Base-by-base conservation (phyloP, 1,140 invertebrate genomes). In the Matsumurasca onukii region DNA sequence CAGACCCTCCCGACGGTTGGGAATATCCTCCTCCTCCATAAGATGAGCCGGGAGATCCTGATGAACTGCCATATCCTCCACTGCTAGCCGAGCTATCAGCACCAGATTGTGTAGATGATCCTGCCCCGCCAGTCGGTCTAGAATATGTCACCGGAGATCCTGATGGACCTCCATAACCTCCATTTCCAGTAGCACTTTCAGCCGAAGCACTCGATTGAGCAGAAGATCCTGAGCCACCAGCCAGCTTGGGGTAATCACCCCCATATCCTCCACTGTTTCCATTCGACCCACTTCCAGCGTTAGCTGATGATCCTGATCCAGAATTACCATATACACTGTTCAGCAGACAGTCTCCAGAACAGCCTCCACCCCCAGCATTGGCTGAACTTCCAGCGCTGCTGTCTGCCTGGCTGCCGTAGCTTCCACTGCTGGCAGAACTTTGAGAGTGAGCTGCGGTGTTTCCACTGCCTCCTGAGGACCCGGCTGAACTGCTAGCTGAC, bases 361-460 rank as follows among this genome's bases (percentile, higher is more conserved):
- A n/a, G n/a, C n/a, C n/a, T 45, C 49, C 49, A 20, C 17, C 17
- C 9, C 67, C 31, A 63, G 25, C 57, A 61, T 30, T 57, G 3
- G 49, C 68, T 17, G 39, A 48, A 69, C 68, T 65, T 65, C n/a
- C 22, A 62, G 52, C 45, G 17, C 15, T 62, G 30, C 24, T 55
- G 48, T 34, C 39, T 25, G 30, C 20, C 30, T 55, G 49, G 27
- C 39, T 45, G 9, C 39, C 39, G 15, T 57, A 30, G 27, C 34
- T 45, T 63, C 55, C 49, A 51, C 49, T 51, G 3, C 49, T n/a
- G 3, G 34, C 49, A 29, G 29, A 51, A 30, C 62, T 64, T 30
- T 20, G 20, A 2, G 61, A 45, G 31, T 52, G 31, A 5, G 20
- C 20, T 1, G 48, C 31, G 29, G 31, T 31, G 24, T 52, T 25